Conservation (phyloP, 2,113 vertebrate species). For the Martes martes region DNA sequence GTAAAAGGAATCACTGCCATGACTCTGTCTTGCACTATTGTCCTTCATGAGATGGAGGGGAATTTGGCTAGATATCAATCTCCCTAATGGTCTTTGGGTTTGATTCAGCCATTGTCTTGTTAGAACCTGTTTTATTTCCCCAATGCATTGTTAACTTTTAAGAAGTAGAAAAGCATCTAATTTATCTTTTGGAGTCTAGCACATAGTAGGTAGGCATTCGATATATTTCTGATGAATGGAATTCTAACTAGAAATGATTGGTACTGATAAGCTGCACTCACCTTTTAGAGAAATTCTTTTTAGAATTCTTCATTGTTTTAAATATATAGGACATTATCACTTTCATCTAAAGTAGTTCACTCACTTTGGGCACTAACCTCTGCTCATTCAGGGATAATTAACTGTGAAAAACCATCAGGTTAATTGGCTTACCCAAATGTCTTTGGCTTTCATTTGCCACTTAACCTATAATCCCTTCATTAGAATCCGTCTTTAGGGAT, state of each 20-base stretch:
- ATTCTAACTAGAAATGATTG: conserved; percentile 33
- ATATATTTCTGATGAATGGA: neutral
- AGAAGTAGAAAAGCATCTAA: neutral
- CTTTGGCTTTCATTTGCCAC: conserved; percentile 58
- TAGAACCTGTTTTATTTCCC: neutral
- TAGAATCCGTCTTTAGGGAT: conserved; percentile 58
- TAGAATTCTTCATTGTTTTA: conserved; percentile 22
- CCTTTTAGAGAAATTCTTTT: neutral
- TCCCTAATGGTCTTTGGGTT: neutral
- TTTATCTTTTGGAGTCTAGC: neutral
- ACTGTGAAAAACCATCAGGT: conserved; percentile 58
- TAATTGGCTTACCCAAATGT: conserved; percentile 69
- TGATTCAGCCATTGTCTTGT: neutral
- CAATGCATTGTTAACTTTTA: neutral
- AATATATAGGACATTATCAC: neutral
- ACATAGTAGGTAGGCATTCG: neutral
- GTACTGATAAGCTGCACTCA: neutral
- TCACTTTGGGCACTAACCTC: conserved; percentile 51
- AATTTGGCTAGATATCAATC: neutral
- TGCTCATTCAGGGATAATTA: conserved; percentile 59
- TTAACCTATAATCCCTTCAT: conserved; percentile 72
- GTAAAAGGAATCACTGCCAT: neutral
- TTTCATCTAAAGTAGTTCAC: conserved; percentile 51
- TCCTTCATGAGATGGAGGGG: neutral
- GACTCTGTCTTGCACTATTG: neutral